phyloP scores from a whole-genome alignment of 2,888 invertebrate genomes.

The Drosophila paucipuncta region DNA sequence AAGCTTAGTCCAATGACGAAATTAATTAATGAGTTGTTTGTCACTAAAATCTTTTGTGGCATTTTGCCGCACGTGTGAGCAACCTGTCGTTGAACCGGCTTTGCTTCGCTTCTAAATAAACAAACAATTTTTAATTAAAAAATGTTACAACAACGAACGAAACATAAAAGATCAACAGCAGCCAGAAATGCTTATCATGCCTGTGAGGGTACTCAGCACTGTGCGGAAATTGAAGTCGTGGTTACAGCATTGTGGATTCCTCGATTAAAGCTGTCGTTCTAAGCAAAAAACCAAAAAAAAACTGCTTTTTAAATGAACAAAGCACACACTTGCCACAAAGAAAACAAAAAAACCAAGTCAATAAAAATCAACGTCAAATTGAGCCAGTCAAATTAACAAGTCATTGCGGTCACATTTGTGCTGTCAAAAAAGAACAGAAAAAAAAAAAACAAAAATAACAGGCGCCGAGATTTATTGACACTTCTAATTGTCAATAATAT shows the following conservation, averaged over 20 bases:
- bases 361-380: constrained; percentile 56
- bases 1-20: constrained; percentile 35
- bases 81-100: constrained; percentile 36
- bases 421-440: constrained; percentile 26
- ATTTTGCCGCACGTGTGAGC: constrained; percentile 46
- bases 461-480: constrained; percentile 64
- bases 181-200: constrained; percentile 31
- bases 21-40: constrained; percentile 52
- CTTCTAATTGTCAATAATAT: constrained; percentile 72
- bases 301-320: constrained; percentile 19
- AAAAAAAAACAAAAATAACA: constrained; percentile 19
- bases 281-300: background rate
- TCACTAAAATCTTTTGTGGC: constrained; percentile 32
- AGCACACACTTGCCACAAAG: constrained; percentile 1
- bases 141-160: constrained; percentile 28
- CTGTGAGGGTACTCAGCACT: background rate
- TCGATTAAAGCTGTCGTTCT: constrained; percentile 6
- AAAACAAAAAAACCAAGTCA: constrained; percentile 17
- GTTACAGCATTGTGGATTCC: background rate
- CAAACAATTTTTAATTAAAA: constrained; percentile 49
- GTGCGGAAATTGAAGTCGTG: background rate
- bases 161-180: constrained; percentile 17
- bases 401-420: constrained; percentile 58
- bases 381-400: constrained; percentile 59
- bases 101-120: constrained; percentile 29